phyloP scores from a whole-genome alignment of 2,888 invertebrate genomes.

The Volucella zonaria region DNA sequence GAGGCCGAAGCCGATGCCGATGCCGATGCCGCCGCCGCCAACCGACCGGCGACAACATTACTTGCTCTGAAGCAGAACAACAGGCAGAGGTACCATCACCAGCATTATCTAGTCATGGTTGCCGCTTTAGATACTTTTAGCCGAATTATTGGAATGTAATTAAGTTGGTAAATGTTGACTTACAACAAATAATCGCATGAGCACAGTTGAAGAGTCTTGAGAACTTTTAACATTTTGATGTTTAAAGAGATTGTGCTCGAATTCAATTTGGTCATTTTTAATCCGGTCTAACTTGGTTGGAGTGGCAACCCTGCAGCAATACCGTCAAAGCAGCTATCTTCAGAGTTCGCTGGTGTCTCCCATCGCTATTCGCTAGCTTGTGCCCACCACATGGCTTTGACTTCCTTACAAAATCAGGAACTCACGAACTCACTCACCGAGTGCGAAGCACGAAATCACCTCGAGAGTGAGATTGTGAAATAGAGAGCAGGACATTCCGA shows the following conservation, averaged over 20 bases:
- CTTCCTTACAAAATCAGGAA: slow-evolving; percentile 38
- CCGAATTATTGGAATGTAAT: too few relatives aligned
- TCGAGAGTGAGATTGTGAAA: slow-evolving; percentile 53
- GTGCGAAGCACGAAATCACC: slow-evolving; percentile 17
- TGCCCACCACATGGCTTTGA: slow-evolving; percentile 50
- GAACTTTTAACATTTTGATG: too few relatives aligned
- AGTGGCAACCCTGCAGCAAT: too few relatives aligned
- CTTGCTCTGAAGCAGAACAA: slow-evolving; percentile 37
- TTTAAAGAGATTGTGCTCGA: too few relatives aligned
- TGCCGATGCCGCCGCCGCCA: slow-evolving; percentile 9
- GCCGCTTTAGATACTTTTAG: too few relatives aligned
- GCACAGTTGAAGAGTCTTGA: too few relatives aligned
- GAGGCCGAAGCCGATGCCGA: background rate
- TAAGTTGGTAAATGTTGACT: too few relatives aligned
- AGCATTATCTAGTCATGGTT: background rate
- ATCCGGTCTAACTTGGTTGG: too few relatives aligned
- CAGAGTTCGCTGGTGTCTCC: background rate
- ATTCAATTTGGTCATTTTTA: too few relatives aligned
- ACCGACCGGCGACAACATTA: slow-evolving; percentile 48
- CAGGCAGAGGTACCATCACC: slow-evolving; percentile 18
- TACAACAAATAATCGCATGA: too few relatives aligned
- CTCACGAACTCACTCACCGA: background rate
- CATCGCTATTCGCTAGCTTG: slow-evolving; percentile 37
- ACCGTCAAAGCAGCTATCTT: too few relatives aligned
- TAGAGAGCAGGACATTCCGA: slow-evolving; percentile 67